Base-by-base conservation (phyloP, 2,888 invertebrate genomes). In the Cistogaster globosa region DNA sequence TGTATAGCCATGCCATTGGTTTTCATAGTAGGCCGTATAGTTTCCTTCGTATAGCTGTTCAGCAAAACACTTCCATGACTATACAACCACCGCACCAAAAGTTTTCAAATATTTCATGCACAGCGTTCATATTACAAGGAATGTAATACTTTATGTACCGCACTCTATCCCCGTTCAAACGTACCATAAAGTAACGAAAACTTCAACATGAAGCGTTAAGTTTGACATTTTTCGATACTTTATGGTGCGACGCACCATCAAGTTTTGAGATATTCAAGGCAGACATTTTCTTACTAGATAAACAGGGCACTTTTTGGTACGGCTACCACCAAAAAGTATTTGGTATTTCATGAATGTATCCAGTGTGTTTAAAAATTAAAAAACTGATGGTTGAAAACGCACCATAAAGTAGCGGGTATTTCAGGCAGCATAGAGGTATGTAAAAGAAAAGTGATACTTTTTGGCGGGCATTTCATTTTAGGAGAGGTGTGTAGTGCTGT, bases 191-290 rank as follows among this genome's bases (percentile, higher is more conserved):
- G 91, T 89, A 89, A 87, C 57, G 65, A 83, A 89, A 90, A 90
- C 87, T 86, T 86, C 81, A 87, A 87, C 88, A 89, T 88, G 85
- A 81, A 71, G 87, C 87, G 77, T 62, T 87, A 89, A 89, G 89
- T 91, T 90, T 91, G 92, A 92, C 92, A 92, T 92, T 90, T 92
- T 90, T 89, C 87, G 63, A 88, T 87, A 90, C 92, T 91, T 92
- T 88, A 86, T 92, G 90, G 91, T 42, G 91, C 92, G 89, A 2
- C 90, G 91, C 90, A 32, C 92, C 89, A 90, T 63, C 87, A 91
- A 89, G 87, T 88, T 85, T 86, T 42, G 3, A 32, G 51, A 87
- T 88, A 87, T 82, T 88, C 63, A n/a, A 45, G 72, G 26, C 77
- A 87, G 88, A 87, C 87, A 74, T 79, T 87, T 87, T 76, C 77